These are phyloP conservation scores for Dasyornis broadbenti DNA, from an alignment of 2,113 vertebrate species.

Conservation along the genomic window DNA sequence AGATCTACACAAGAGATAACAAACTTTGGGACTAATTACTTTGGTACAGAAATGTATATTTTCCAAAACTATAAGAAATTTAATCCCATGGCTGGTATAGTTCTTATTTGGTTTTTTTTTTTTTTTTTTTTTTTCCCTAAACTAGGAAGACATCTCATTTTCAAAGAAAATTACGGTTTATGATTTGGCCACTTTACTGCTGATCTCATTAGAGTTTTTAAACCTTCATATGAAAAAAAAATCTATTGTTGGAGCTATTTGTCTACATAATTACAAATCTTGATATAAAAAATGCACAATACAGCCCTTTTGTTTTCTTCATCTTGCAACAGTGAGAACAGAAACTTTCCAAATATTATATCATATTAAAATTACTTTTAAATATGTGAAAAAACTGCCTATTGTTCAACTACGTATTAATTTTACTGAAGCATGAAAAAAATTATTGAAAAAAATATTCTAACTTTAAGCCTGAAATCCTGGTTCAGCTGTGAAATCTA, in stretches of 20 bases:
- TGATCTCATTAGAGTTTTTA: background rate
- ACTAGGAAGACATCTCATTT: background rate
- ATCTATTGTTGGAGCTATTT: background rate
- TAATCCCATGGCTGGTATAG: background rate
- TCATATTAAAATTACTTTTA: background rate
- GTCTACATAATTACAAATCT: background rate
- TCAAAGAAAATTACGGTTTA: background rate
- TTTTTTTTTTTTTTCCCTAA: background rate
- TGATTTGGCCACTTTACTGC: background rate
- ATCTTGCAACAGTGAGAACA: background rate
- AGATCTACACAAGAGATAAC: background rate
- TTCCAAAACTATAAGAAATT: background rate
- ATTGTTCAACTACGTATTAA: background rate
- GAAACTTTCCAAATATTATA: background rate
- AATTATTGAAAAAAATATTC: background rate
- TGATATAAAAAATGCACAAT: background rate
- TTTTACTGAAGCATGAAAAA: background rate
- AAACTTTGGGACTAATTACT: background rate
- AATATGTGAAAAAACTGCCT: background rate
- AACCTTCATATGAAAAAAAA: background rate
- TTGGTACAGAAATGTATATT: background rate
- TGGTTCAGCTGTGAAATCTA: background rate
- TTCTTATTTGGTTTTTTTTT: background rate
- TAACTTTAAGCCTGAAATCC: background rate
- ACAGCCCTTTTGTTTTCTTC: background rate